Evolutionary conservation across 2,797 vertebrate species (phyloP), one percentile per base, ranked within the genome.

Genomic region (Clarias fuscus): DNA sequence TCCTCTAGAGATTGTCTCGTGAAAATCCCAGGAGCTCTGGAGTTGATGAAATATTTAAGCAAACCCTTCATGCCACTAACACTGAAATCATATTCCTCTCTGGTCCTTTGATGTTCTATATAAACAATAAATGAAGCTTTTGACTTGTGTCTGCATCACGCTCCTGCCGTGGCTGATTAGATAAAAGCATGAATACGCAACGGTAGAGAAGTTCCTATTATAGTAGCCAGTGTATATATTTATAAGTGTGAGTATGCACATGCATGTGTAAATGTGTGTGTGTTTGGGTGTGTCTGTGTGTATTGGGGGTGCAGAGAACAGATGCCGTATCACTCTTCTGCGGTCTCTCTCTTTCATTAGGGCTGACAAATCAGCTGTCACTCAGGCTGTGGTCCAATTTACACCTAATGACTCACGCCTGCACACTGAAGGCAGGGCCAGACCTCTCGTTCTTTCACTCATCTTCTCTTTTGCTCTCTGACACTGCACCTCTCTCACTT

Each of bases 381-480:
- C 93, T 95, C 94, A 94, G 96, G 95, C 96, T 96, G 94, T 94
- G 94, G 95, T 96, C 96, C 96, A 97, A 97, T 97, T 96, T 97
- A 95, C 96, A 96, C 96, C 96, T 97, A 97, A 98, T 97, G 96
- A 97, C 96, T 95, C 96, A 95, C 96, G 96, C 96, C 96, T 97
- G 96, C 96, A 96, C 95, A 96, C 95, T 94, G 94, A 96, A 95
- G 92, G 93, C 91, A 93, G 90, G 90, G 92, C 92, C 71, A 91
- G 86, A 77, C 68, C 72, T 87, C 72, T 81, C 82, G 82, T 87
- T 27, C 84, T 72, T 85, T 87, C 58, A 56, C 84, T 79, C 87
- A 53, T 79, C 83, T 88, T 88, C 64, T 64, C 88, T 84, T 61
- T 71, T 40, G n/a, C 37, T 78, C 58, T 84, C 88, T 91, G 65